Evolutionary conservation across 2,888 invertebrate genomes (phyloP), one percentile per base, ranked within the genome.

Genomic region (Hemithea aestivaria): DNA sequence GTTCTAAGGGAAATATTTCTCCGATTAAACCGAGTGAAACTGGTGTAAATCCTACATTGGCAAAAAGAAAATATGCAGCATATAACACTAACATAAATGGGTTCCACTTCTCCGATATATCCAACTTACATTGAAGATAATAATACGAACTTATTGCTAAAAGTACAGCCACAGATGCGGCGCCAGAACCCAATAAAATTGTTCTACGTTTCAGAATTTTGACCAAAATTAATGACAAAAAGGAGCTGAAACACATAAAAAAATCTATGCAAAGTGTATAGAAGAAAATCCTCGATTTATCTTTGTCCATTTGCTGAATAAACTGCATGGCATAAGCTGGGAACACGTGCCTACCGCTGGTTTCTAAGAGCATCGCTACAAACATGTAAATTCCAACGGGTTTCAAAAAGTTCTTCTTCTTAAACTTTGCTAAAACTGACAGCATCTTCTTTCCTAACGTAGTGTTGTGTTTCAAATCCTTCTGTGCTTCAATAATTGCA

Each of bases 21-120:
- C 81, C 81, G 9, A 74, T 41, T 7, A 81, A 56, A 1, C 70
- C 66, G n/a, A 76, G 38, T 1, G 79, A 72, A 31, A 81, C 73
- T 0, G 75, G 66, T 4, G 73, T 67, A 33, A 75, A 73, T 1
- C 79, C 81, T 16, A 80, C 58, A 45, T 78, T 82, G 0, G 60
- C 60, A 10, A 78, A 39, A 8, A 76, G 53, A 27, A 75, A 75
- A 41, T 69, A 80, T 0, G 62, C 11, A 1, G 61, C 55, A 10
- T 78, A 73, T 7, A 80, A 27, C 0, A 48, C 24, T 12, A 72
- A 40, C 0, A 75, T 62, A 32, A 78, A 53, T 62, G 64, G 67
- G 0, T 59, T 21, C 10, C 49, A 55, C 2, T 58, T 53, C 5
- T 56, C 58, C 0, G 71, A 40, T 9, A 75, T 51, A 0, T 65